Evolutionary conservation across 2,113 vertebrate genomes (phyloP).

Genomic region (Clarias magur): DNA sequence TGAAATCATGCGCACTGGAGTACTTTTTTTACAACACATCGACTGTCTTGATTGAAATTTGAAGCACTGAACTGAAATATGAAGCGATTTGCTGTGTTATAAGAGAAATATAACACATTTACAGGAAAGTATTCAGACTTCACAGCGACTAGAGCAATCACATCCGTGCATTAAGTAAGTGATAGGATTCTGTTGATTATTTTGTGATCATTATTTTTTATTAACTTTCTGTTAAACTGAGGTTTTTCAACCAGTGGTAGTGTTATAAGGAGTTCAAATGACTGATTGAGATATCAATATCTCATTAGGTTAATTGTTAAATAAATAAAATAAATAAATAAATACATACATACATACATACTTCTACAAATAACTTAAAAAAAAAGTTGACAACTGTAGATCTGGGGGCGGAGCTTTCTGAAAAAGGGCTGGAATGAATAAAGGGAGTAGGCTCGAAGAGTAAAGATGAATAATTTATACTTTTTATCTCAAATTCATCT

Average conservation of each 20-base stretch:
- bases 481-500: background rate
- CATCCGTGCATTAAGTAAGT: background rate
- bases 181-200: background rate
- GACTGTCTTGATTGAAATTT: background rate
- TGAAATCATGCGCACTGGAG: background rate
- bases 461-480: background rate
- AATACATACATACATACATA: background rate
- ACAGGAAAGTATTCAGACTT: background rate
- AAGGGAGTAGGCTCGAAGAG: background rate
- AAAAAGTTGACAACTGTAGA: background rate
- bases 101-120: background rate
- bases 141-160: background rate
- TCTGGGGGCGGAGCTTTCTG: background rate
- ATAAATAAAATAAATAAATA: background rate
- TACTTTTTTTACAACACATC: background rate
- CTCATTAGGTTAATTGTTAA: background rate
- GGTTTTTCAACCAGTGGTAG: background rate
- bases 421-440: background rate
- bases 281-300: background rate
- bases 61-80: background rate
- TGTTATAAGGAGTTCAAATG: background rate
- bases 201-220: background rate
- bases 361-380: too few relatives aligned
- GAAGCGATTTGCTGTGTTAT: background rate
- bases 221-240: background rate